Conservation (phyloP, 1,140 invertebrate species). For the Himalopsyche phryganea region DNA sequence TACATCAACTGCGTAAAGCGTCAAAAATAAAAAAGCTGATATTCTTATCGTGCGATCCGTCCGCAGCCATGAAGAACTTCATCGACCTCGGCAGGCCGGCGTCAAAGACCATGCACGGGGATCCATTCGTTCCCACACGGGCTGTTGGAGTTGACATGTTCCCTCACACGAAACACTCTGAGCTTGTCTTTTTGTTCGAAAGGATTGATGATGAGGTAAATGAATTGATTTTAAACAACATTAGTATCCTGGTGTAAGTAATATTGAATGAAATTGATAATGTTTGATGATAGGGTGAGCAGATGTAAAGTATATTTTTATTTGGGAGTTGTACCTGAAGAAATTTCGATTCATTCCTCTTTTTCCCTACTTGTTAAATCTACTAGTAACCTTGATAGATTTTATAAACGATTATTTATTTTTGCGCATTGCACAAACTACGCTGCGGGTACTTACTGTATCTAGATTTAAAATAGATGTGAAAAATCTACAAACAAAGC, state of each 20-base stretch:
- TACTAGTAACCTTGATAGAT: too few species aligned
- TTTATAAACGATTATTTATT: too few species aligned
- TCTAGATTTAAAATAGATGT: too few species aligned
- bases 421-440: too few species aligned
- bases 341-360: too few species aligned
- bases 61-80: slow-evolving; percentile 82
- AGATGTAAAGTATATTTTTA: too few species aligned
- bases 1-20: slow-evolving; percentile 72
- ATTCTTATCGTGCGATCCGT: slow-evolving; percentile 90
- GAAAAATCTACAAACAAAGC: too few species aligned
- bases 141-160: slow-evolving; percentile 93
- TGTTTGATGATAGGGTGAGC: too few species aligned
- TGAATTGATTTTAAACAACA: slow-evolving; percentile 1
- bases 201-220: slow-evolving; percentile 44
- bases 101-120: slow-evolving; percentile 79
- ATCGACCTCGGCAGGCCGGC: slow-evolving; percentile 76
- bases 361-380: too few species aligned
- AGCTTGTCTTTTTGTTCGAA: slow-evolving; percentile 83
- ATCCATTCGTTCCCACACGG: slow-evolving; percentile 74
- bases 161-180: slow-evolving; percentile 86
- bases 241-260: background rate
- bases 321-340: too few species aligned
- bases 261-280: too few species aligned
- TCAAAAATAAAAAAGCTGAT: slow-evolving; percentile 74
- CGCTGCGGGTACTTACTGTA: too few species aligned